Evolutionary conservation across 2,888 invertebrate species (phyloP), one percentile per base, ranked within the genome.

Genomic region (Ptychoptera contaminata): DNA sequence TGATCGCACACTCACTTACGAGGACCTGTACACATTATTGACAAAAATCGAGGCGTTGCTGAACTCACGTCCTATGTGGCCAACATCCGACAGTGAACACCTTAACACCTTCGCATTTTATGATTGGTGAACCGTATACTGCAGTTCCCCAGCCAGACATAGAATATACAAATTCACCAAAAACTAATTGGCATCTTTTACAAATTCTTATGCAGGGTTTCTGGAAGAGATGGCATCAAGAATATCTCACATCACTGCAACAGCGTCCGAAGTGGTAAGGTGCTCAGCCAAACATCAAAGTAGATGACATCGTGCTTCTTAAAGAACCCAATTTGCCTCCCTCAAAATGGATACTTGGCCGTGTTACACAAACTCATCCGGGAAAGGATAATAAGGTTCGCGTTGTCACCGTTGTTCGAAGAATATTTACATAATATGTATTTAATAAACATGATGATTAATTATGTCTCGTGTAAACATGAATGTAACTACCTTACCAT

Each of bases 161-260:
- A n/a, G n/a, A n/a, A n/a, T n/a, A n/a, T n/a, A n/a, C n/a, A n/a
- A n/a, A n/a, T n/a, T n/a, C n/a, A n/a, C n/a, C n/a, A n/a, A n/a
- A n/a, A n/a, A n/a, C n/a, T n/a, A n/a, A n/a, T n/a, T n/a, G n/a
- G n/a, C n/a, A n/a, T n/a, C n/a, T n/a, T n/a, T n/a, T n/a, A 10
- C 47, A 40, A 3, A 40, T 34, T 41, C 23, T 38, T 40, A 40
- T 32, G 34, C 47, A 49, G 41, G 44, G 40, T 10, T 51, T 51
- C 29, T 52, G 49, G 52, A 47, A 44, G 8, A 38, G 48, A 16
- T 51, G 50, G 49, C 42, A 42, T n/a, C 7, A 12, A 2, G 48
- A 44, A 2, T 46, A 42, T 10, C 15, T 46, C 9, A 44, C 40
- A 8, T 31, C 31, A 2, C 40, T 44, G 9, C 48, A 48, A 36